These are phyloP conservation scores for Stenolophus ochropezus DNA, from an alignment of 2,888 invertebrate genomes.

Conservation along the genomic window DNA sequence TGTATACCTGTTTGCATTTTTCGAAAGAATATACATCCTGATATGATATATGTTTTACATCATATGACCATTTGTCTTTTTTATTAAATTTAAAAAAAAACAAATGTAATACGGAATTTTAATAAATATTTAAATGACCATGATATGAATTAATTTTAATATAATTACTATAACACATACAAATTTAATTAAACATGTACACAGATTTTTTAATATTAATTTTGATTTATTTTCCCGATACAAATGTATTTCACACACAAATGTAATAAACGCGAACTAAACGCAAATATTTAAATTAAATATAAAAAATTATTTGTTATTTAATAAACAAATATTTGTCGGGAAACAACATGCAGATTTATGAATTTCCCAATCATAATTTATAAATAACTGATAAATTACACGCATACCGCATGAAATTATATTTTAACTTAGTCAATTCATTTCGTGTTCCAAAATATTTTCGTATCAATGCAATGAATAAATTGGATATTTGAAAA, in stretches of 20 bases:
- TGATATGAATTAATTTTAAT: background rate
- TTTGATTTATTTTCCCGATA: background rate
- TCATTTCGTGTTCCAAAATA: too few relatives aligned
- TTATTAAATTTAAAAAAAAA: background rate
- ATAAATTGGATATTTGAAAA: too few relatives aligned
- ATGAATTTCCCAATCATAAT: background rate
- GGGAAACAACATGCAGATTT: background rate
- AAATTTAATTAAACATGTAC: background rate
- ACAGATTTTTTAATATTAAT: background rate
- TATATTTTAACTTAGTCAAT: background rate
- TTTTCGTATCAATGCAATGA: too few relatives aligned
- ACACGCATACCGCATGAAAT: background rate
- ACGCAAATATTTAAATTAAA: conserved; percentile 4
- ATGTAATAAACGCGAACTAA: background rate
- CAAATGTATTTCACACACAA: background rate
- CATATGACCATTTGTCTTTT: background rate
- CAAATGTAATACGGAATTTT: too few relatives aligned
- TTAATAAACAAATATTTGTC: background rate
- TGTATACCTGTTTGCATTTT: conserved; percentile 24
- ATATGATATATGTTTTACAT: background rate
- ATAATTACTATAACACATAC: background rate
- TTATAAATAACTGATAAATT: background rate
- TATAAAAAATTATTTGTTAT: background rate
- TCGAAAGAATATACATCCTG: background rate
- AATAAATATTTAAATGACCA: too few relatives aligned